Percentiles rank a stretch among this genome's conserved stretches.
Conservation (phyloP, 2,888 invertebrate species). For the Dione juno region DNA sequence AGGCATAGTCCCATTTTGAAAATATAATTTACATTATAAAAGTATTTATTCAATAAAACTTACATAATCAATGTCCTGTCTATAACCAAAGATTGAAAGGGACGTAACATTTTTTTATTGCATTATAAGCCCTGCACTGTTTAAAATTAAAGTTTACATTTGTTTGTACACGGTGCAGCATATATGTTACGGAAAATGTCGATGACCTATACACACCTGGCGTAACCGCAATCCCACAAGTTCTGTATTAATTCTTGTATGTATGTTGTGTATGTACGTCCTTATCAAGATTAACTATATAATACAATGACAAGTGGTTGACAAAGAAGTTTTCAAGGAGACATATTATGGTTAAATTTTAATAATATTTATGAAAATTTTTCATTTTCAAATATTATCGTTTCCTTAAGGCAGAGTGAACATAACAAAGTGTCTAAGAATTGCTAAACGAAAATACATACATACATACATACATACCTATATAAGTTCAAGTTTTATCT, state of each 20-base stretch:
- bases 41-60: slow-evolving; percentile 38
- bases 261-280: slow-evolving; percentile 33
- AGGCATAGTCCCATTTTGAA: not conserved
- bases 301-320: slow-evolving; percentile 26
- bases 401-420: too few species aligned
- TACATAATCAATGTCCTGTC: slow-evolving; percentile 43
- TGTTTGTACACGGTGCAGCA: slow-evolving; percentile 20
- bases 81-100: slow-evolving; percentile 20
- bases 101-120: not conserved
- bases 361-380: too few species aligned
- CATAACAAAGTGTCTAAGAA: too few species aligned
- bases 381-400: too few species aligned
- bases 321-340: not conserved
- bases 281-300: slow-evolving; percentile 34
- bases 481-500: too few species aligned
- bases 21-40: not conserved
- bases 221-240: slow-evolving; percentile 54
- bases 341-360: not conserved
- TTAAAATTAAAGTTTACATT: slow-evolving; percentile 30
- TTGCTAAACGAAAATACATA: too few species aligned
- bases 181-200: slow-evolving; percentile 53
- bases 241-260: slow-evolving; percentile 42
- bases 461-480: too few species aligned
- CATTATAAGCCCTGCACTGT: slow-evolving; percentile 18
- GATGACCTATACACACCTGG: slow-evolving; percentile 56